These are phyloP conservation scores for Darevskia nairensis DNA, from an alignment of 2,797 vertebrate species.

Conservation along the genomic window DNA sequence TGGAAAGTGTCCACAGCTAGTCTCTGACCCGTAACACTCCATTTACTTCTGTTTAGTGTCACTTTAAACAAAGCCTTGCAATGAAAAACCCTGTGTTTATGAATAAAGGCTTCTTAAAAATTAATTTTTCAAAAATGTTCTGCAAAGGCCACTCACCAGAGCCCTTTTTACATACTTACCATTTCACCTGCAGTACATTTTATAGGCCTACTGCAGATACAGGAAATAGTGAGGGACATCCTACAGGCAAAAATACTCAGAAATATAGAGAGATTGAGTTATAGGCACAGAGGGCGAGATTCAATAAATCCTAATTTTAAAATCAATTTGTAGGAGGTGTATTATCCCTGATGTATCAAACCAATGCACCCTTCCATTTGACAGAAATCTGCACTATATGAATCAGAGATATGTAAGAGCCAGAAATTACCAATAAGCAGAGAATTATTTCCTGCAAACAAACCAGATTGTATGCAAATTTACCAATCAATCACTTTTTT, in stretches of 20 bases:
- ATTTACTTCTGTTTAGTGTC: slow-evolving; percentile 75
- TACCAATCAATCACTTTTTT: slow-evolving; percentile 18
- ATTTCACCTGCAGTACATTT: slow-evolving; percentile 92
- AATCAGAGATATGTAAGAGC: slow-evolving; percentile 53
- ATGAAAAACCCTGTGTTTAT: slow-evolving; percentile 83
- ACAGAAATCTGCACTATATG: slow-evolving; percentile 35
- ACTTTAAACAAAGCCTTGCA: slow-evolving; percentile 86
- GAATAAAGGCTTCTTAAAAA: slow-evolving; percentile 72
- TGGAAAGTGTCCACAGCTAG: slow-evolving; percentile 86
- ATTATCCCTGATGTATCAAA: slow-evolving; percentile 60
- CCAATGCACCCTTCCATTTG: slow-evolving; percentile 46
- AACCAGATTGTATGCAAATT: slow-evolving; percentile 52
- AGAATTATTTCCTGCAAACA: slow-evolving; percentile 74
- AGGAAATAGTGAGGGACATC: slow-evolving; percentile 91
- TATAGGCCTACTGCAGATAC: slow-evolving; percentile 95
- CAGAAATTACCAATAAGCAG: slow-evolving; percentile 56
- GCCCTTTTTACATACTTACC: slow-evolving; percentile 93
- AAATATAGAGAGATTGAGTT: slow-evolving; percentile 84
- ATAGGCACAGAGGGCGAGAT: slow-evolving; percentile 74
- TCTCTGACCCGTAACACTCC: slow-evolving; percentile 80
- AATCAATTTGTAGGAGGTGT: slow-evolving; percentile 63
- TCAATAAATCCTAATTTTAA: slow-evolving; percentile 76
- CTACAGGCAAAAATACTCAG: slow-evolving; percentile 93
- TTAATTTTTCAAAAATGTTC: slow-evolving; percentile 76
- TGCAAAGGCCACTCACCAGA: slow-evolving; percentile 92